A percentile compares a stretch with the other conserved stretches of the same genome.
phyloP scores from a whole-genome alignment of 2,113 vertebrate genomes.

The Limnothrissa miodon region DNA sequence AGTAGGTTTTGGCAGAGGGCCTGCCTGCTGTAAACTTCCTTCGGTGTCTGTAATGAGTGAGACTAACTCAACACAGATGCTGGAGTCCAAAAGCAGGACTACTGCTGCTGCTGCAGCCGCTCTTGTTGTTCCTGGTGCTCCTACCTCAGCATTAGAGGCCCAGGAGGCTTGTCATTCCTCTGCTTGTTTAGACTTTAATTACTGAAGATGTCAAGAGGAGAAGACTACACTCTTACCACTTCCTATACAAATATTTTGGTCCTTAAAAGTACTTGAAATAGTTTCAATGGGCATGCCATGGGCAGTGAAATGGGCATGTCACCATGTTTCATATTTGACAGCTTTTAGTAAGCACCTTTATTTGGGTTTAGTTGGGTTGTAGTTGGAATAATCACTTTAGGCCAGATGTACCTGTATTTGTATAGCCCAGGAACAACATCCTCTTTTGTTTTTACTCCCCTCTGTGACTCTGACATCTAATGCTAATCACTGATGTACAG shows the following conservation, averaged over 20 bases:
- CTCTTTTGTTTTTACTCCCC: neutral
- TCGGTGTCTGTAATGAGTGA: neutral
- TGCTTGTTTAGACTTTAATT: too few species aligned
- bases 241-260: too few species aligned
- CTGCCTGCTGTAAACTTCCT: slow-evolving; percentile 8
- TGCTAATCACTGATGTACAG: neutral
- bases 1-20: neutral
- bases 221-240: too few species aligned
- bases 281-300: too few species aligned
- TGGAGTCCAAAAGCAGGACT: neutral
- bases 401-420: neutral
- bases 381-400: neutral
- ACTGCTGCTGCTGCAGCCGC: slow-evolving; percentile 2
- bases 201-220: too few species aligned
- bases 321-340: neutral
- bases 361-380: too few species aligned
- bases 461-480: neutral
- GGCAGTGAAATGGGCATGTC: too few species aligned
- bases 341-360: neutral
- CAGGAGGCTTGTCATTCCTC: neutral
- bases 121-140: neutral
- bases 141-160: neutral
- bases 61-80: slow-evolving; percentile 7
- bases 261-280: too few species aligned
- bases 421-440: neutral